These are phyloP conservation scores for Lumbricus terrestris DNA, from an alignment of 2,888 invertebrate genomes.

Conservation along the genomic window DNA sequence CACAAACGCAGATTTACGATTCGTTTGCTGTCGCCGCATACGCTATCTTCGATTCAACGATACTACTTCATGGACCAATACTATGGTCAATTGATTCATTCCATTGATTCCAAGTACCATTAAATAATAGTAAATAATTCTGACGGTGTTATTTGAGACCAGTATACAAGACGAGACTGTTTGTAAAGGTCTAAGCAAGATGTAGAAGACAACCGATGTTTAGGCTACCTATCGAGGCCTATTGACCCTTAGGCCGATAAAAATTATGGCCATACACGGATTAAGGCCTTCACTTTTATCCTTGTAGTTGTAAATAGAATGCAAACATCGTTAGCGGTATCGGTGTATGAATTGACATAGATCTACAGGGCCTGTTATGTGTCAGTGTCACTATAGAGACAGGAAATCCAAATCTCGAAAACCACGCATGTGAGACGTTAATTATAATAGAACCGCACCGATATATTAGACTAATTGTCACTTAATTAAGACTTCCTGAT, in stretches of 20 bases:
- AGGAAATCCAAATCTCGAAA: background rate
- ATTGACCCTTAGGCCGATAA: no score
- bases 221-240: no score
- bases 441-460: background rate
- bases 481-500: background rate
- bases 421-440: background rate
- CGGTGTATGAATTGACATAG: background rate
- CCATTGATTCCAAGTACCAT: background rate
- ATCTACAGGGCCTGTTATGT: background rate
- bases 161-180: background rate
- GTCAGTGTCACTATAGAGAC: fast-evolving
- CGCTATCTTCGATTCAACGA: no score
- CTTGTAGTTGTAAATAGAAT: background rate
- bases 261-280: no score
- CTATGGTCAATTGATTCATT: no score
- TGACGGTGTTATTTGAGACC: background rate
- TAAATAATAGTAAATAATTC: background rate
- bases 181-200: background rate
- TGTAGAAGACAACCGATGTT: background rate
- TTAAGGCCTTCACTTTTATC: no score
- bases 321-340: background rate
- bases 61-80: background rate
- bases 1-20: no score
- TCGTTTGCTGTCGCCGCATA: no score
- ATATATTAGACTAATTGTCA: background rate